These are phyloP conservation scores for Phycodurus eques DNA, from an alignment of 2,113 vertebrate species.

Conservation along the genomic window DNA sequence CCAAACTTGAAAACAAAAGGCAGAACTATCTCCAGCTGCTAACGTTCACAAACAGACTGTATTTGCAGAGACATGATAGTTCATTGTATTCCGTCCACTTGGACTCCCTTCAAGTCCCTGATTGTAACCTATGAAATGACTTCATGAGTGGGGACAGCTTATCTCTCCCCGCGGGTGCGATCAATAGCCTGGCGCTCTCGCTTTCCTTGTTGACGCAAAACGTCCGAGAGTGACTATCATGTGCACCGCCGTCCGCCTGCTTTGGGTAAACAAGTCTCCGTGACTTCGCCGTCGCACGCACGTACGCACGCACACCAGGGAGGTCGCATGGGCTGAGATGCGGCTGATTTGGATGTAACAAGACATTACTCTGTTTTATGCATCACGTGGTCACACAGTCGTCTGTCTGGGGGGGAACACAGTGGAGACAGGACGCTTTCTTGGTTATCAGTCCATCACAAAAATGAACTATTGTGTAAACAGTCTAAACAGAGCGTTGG, in stretches of 20 bases:
- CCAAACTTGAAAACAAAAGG: too few relatives aligned
- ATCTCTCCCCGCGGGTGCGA: slow-evolving; percentile 63
- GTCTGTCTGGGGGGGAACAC: neutral
- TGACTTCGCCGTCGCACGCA: neutral
- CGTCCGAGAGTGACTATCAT: slow-evolving; percentile 43
- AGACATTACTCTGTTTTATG: neutral
- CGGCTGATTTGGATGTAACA: slow-evolving; percentile 11
- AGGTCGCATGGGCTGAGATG: neutral
- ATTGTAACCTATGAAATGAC: slow-evolving; percentile 50
- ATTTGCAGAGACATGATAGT: slow-evolving; percentile 28
- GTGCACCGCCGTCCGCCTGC: slow-evolving; percentile 34
- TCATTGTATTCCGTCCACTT: slow-evolving; percentile 15
- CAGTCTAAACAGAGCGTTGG: slow-evolving; percentile 37
- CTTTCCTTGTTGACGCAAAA: slow-evolving; percentile 52
- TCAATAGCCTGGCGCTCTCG: slow-evolving; percentile 66
- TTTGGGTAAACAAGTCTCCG: slow-evolving; percentile 49
- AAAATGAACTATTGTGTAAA: slow-evolving; percentile 51
- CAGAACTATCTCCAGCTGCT: too few relatives aligned
- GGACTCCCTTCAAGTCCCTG: slow-evolving; percentile 4
- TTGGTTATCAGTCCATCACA: slow-evolving; percentile 34
- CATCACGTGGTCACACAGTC: slow-evolving; percentile 8
- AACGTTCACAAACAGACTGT: slow-evolving; percentile 11
- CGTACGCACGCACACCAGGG: neutral
- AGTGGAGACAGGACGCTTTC: neutral
- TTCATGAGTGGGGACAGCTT: slow-evolving; percentile 69